A percentile compares a stretch with the other conserved stretches of the same genome.
Conservation (phyloP, 2,797 vertebrate genomes). For the Halcyon chelicuti region DNA sequence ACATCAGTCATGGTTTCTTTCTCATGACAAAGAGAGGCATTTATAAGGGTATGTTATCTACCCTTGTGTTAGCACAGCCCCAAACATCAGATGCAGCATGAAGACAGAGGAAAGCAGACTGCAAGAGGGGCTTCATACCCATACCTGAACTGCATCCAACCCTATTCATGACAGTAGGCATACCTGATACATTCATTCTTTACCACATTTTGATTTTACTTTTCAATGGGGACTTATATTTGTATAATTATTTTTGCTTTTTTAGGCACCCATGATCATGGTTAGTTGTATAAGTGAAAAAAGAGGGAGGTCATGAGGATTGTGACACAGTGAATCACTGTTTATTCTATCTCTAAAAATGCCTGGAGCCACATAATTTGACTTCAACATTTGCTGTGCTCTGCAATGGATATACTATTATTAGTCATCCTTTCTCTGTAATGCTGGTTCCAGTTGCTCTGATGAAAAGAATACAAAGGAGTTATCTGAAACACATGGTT, state of each 20-base stretch:
- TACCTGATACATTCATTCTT: not conserved
- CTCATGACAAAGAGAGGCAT: not conserved
- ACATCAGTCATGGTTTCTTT: not conserved
- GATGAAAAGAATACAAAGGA: not conserved
- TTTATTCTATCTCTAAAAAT: conserved; percentile 39
- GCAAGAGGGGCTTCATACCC: not conserved
- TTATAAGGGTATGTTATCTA: not conserved
- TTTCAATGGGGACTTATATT: not conserved
- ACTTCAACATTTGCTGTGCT: conserved; percentile 12
- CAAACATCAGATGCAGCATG: not conserved
- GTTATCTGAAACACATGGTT: not conserved
- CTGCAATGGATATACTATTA: not conserved
- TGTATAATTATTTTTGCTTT: not conserved
- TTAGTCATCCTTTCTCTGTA: conserved; percentile 10
- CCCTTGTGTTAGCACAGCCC: not conserved
- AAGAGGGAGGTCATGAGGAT: not conserved
- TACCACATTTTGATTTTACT: not conserved
- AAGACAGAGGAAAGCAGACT: not conserved
- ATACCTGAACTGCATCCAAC: not conserved
- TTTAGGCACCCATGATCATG: not conserved
- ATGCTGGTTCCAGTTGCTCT: not conserved
- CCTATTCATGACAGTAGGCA: not conserved
- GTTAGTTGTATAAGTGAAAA: not conserved
- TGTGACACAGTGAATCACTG: conserved; percentile 21
- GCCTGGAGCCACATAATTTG: not conserved